Evolutionary conservation across 2,888 invertebrate genomes (phyloP).

Genomic region (Icerya purchasi): DNA sequence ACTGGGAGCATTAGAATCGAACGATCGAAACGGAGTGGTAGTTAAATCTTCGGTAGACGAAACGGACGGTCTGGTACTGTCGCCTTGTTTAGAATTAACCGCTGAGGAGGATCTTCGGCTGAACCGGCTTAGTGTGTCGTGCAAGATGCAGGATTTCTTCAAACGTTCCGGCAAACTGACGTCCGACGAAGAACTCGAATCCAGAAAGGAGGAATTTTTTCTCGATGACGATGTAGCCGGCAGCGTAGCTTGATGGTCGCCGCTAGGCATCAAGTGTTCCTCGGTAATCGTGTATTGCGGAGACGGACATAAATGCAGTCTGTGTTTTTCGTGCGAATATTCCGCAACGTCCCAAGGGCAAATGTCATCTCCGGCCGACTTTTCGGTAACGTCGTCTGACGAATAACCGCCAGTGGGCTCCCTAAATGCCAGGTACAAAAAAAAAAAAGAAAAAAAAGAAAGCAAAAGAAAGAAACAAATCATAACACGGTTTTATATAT

Average conservation of each 20-base stretch:
- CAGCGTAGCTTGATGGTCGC: constrained; percentile 21
- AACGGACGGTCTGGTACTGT: constrained; percentile 21
- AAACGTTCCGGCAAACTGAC: constrained; percentile 31
- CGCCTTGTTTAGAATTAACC: constrained; percentile 25
- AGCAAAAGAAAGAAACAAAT: not conserved
- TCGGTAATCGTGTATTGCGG: constrained; percentile 9
- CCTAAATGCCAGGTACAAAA: constrained; percentile 12
- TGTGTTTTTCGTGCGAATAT: constrained; percentile 1
- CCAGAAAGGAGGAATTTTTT: constrained; percentile 43
- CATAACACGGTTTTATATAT: no score
- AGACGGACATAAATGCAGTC: constrained; percentile 10
- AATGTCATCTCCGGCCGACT: constrained; percentile 28
- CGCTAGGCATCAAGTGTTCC: constrained; percentile 13
- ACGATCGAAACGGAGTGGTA: constrained; percentile 16
- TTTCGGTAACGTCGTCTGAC: constrained; percentile 20
- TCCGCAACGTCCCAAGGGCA: constrained; percentile 33
- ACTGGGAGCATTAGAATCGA: constrained; percentile 16
- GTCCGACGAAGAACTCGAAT: constrained; percentile 55
- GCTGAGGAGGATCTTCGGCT: constrained; percentile 29
- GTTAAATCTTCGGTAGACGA: constrained; percentile 29
- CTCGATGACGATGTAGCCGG: constrained; percentile 27
- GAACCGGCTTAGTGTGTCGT: constrained; percentile 17
- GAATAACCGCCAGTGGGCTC: constrained; percentile 23
- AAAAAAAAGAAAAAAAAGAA: not conserved
- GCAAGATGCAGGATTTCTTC: constrained; percentile 14